phyloP scores from a whole-genome alignment of 2,113 vertebrate species.

The Axis porcinus region DNA sequence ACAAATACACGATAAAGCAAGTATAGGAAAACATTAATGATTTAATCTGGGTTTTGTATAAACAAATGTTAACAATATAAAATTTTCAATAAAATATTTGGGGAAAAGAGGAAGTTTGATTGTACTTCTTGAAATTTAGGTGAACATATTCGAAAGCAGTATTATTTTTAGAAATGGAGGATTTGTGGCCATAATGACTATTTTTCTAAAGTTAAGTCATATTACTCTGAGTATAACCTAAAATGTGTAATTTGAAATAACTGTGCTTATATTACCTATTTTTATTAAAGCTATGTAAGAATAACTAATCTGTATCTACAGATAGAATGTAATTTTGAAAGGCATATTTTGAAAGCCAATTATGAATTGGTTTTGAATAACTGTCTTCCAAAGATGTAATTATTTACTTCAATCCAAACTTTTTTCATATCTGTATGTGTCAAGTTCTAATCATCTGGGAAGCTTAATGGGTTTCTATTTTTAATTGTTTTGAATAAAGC shows the following conservation, averaged over 20 bases:
- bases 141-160: neutral
- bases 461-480: neutral
- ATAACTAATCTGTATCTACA: neutral
- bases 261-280: neutral
- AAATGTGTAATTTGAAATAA: neutral
- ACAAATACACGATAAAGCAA: neutral
- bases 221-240: neutral
- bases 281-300: neutral
- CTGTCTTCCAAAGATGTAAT: constrained; percentile 2
- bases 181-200: neutral
- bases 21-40: neutral
- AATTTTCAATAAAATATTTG: neutral
- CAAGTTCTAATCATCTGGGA: neutral
- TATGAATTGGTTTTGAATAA: neutral
- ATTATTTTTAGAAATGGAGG: neutral
- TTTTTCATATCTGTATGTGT: neutral
- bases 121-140: neutral
- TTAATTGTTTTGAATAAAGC: constrained; percentile 26
- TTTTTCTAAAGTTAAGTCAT: neutral
- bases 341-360: neutral
- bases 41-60: neutral
- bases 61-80: neutral
- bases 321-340: neutral
- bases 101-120: neutral
- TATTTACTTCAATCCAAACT: neutral